Conservation (phyloP, 2,113 vertebrate species). For the Sander lucioperca region DNA sequence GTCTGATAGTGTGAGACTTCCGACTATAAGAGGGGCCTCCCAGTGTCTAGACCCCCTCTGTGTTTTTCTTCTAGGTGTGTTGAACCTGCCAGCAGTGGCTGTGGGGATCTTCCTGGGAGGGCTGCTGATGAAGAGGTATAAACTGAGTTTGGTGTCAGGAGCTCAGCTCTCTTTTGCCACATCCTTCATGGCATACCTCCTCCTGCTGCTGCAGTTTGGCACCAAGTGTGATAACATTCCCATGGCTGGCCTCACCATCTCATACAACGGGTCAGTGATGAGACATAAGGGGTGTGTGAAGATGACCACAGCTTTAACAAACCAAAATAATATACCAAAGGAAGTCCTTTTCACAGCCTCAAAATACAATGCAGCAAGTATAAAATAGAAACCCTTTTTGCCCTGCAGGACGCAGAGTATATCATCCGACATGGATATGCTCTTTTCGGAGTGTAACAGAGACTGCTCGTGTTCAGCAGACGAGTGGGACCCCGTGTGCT, state of each 20-base stretch:
- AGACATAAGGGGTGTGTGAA: no score
- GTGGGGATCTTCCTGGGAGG: slow-evolving; percentile 91
- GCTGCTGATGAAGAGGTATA: slow-evolving; percentile 90
- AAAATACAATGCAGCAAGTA: neutral
- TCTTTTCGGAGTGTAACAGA: slow-evolving; percentile 88
- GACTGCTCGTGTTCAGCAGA: slow-evolving; percentile 87
- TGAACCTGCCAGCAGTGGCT: slow-evolving; percentile 84
- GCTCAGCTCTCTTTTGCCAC: slow-evolving; percentile 83
- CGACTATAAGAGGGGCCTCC: neutral
- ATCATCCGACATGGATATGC: slow-evolving; percentile 46
- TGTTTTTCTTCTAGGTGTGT: slow-evolving; percentile 79
- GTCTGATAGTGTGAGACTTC: neutral
- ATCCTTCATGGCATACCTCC: slow-evolving; percentile 73
- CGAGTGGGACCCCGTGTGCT: slow-evolving; percentile 94
- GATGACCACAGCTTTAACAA: neutral
- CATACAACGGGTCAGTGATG: slow-evolving; percentile 88
- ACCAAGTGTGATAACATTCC: slow-evolving; percentile 87
- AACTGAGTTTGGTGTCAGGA: slow-evolving; percentile 84
- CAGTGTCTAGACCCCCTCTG: neutral
- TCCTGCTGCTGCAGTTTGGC: slow-evolving; percentile 74
- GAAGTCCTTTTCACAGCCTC: neutral
- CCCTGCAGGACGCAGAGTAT: slow-evolving; percentile 74
- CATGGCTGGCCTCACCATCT: slow-evolving; percentile 90
- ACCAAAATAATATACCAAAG: neutral
- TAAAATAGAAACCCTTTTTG: neutral